Percentiles rank a stretch among this genome's conserved stretches.
Conservation (phyloP, 2,797 vertebrate genomes). For the Myotis pilosus region DNA sequence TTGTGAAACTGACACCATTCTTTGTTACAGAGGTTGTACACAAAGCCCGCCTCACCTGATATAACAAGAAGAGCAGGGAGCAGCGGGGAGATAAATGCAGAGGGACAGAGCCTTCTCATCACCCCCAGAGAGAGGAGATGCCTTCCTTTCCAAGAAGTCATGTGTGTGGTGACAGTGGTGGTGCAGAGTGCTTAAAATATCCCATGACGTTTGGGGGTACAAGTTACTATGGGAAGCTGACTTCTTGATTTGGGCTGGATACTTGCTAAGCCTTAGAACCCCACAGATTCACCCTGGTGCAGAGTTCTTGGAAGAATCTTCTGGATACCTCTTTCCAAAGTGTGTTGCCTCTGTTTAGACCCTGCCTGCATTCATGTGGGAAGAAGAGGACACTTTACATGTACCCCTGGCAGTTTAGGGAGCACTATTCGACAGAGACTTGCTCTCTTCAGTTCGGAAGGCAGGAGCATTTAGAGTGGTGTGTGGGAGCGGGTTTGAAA, state of each 20-base stretch:
- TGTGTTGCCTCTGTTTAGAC: neutral
- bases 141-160: neutral
- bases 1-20: neutral
- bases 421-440: neutral
- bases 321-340: neutral
- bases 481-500: neutral
- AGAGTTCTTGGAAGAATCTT: neutral
- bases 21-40: neutral
- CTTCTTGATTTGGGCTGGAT: neutral
- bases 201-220: neutral
- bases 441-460: neutral
- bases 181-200: neutral
- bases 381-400: neutral
- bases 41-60: neutral
- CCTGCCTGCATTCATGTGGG: neutral
- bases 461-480: neutral
- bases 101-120: neutral
- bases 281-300: rapidly evolving
- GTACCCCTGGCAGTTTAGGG: neutral
- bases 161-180: neutral
- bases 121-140: neutral
- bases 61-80: neutral
- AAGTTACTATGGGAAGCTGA: neutral
- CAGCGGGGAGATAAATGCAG: neutral
- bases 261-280: neutral